phyloP scores from a whole-genome alignment of 2,888 invertebrate genomes.

The Punctoribates punctum region DNA sequence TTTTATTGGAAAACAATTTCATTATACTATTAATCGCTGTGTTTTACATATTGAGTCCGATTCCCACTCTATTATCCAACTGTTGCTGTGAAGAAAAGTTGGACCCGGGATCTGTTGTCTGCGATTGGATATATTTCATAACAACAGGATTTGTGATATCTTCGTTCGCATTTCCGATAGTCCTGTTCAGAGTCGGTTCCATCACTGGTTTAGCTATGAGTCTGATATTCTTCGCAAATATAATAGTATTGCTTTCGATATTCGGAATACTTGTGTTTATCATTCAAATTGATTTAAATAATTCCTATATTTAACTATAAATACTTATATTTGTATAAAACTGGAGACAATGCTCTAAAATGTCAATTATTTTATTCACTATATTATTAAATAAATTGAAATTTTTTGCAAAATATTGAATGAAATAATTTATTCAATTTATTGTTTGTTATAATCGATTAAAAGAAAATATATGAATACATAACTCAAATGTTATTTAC shows the following conservation, averaged over 20 bases:
- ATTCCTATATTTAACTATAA: neutral
- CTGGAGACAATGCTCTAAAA: too few relatives aligned
- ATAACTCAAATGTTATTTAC: too few relatives aligned
- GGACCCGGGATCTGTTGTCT: constrained; percentile 1
- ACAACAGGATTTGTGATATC: constrained; percentile 24
- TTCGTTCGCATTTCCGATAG: constrained; percentile 18
- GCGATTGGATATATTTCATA: constrained; percentile 17
- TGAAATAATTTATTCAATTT: neutral
- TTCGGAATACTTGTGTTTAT: neutral
- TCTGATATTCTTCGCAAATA: constrained; percentile 8
- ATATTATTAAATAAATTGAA: neutral
- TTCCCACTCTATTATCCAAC: neutral
- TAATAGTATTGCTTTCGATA: constrained; percentile 24
- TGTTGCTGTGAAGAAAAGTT: neutral
- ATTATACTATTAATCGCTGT: neutral
- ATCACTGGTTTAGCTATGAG: constrained; percentile 18
- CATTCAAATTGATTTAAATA: neutral
- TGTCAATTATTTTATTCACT: too few relatives aligned
- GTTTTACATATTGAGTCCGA: constrained; percentile 1
- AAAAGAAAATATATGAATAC: too few relatives aligned
- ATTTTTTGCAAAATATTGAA: neutral
- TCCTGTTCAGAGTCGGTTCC: neutral
- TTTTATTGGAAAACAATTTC: neutral
- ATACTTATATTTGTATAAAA: too few relatives aligned
- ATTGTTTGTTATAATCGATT: neutral